Evolutionary conservation across 2,113 vertebrate species (phyloP).

Genomic region (Ciconia maguari): DNA sequence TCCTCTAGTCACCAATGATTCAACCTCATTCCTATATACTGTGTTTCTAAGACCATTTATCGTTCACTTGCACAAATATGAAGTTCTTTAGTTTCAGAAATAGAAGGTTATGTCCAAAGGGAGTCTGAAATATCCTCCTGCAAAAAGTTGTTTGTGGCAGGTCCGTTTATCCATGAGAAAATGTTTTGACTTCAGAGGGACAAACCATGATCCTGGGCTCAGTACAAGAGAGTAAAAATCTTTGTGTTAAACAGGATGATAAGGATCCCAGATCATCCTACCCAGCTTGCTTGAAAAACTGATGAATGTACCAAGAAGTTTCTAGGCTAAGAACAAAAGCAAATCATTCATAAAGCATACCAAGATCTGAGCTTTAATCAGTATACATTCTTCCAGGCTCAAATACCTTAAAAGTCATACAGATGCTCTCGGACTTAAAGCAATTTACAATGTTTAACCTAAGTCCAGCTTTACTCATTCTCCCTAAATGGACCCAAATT

Average conservation of each 20-base stretch:
- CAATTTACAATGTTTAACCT: background rate
- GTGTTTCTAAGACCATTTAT: background rate
- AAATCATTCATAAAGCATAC: background rate
- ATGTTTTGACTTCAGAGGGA: background rate
- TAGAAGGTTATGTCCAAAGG: background rate
- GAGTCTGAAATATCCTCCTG: background rate
- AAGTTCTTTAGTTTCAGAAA: background rate
- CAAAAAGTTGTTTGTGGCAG: background rate
- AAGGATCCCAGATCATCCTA: background rate
- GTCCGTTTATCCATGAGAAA: background rate
- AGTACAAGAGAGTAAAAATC: background rate
- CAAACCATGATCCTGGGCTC: background rate
- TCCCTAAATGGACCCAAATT: background rate
- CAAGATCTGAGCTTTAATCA: background rate
- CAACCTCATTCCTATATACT: background rate
- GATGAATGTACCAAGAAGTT: background rate
- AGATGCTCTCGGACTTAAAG: background rate
- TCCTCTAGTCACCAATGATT: background rate
- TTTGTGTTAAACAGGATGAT: background rate
- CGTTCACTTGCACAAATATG: background rate
- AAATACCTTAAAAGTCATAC: background rate
- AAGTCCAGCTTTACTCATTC: background rate
- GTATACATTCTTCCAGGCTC: background rate
- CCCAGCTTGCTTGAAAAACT: background rate
- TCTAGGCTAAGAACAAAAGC: background rate